Evolutionary conservation across 2,113 vertebrate species (phyloP).

Genomic region (Rousettus leschenaultii): DNA sequence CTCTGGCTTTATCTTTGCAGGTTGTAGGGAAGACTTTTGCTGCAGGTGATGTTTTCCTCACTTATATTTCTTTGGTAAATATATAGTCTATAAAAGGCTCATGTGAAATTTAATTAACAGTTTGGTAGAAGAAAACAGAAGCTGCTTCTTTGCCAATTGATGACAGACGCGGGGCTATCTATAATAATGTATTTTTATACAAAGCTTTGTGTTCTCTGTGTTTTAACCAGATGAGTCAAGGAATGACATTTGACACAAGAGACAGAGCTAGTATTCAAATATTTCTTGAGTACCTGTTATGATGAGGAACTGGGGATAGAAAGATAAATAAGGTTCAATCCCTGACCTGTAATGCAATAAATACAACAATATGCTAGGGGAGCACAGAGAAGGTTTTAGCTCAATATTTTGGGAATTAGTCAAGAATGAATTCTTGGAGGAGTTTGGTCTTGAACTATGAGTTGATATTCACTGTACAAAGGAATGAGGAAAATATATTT

Average conservation of each 20-base stretch:
- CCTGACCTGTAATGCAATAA: not conserved
- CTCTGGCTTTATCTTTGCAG: slow-evolving; percentile 87
- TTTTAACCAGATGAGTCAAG: not conserved
- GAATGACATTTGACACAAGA: not conserved
- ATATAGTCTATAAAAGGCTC: not conserved
- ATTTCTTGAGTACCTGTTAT: not conserved
- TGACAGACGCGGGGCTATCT: not conserved
- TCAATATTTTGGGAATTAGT: not conserved
- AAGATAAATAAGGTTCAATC: slow-evolving; percentile 4
- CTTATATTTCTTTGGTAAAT: slow-evolving; percentile 48
- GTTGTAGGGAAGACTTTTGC: slow-evolving; percentile 90
- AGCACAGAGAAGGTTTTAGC: not conserved
- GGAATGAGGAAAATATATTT: not conserved
- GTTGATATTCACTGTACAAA: not conserved
- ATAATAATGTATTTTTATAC: not conserved
- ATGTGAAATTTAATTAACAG: not conserved
- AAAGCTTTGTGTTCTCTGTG: not conserved
- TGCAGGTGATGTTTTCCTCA: slow-evolving; percentile 85
- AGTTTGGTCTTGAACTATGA: not conserved
- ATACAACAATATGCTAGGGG: not conserved
- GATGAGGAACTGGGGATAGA: not conserved
- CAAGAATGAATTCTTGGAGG: not conserved
- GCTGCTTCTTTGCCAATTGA: not conserved
- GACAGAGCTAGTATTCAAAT: not conserved
- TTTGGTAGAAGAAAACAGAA: slow-evolving; percentile 10